These are phyloP conservation scores for Hydrozoanthus gracilis DNA, from an alignment of 92 coral and sea anemone genomes.

Conservation along the genomic window DNA sequence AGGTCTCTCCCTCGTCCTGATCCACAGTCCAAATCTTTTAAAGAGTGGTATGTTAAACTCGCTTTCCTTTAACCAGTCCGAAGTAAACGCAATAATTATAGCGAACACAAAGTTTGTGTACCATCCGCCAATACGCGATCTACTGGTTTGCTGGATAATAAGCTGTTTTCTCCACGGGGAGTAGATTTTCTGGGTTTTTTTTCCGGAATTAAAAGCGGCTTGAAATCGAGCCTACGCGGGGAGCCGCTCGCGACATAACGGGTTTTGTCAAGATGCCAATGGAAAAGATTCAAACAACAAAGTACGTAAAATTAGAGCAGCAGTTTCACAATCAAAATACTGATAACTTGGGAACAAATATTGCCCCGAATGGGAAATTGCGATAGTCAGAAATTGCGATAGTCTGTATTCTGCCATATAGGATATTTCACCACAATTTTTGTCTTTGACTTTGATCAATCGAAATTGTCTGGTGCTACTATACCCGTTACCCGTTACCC, in stretches of 20 bases:
- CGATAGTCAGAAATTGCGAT: constrained; percentile 7
- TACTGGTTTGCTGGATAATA: constrained; percentile 18
- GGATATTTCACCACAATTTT: constrained; percentile 19
- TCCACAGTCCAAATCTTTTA: too few relatives aligned
- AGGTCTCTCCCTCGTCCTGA: too few relatives aligned
- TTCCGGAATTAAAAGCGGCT: constrained; percentile 11
- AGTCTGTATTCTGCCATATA: constrained; percentile 6
- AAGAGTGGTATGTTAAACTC: constrained; percentile 19
- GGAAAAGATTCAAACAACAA: constrained; percentile 19
- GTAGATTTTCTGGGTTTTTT: constrained; percentile 8
- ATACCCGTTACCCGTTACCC: background rate
- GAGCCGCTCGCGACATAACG: constrained; percentile 14
- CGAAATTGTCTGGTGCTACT: constrained; percentile 15
- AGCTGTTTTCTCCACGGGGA: constrained; percentile 20
- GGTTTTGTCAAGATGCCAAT: constrained; percentile 24
- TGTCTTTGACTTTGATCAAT: constrained; percentile 20
- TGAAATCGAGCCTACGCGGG: constrained; percentile 16
- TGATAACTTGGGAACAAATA: constrained; percentile 9
- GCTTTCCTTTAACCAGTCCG: constrained; percentile 15
- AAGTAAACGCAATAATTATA: constrained; percentile 14
- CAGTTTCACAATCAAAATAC: constrained; percentile 16
- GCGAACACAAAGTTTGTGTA: constrained; percentile 13
- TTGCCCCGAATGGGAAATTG: constrained; percentile 8
- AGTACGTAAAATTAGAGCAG: constrained; percentile 14
- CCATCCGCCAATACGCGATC: constrained; percentile 12